Evolutionary conservation across 1,140 invertebrate genomes (phyloP), one percentile per base, ranked within the genome.

Genomic region (Drosophila biarmipes): DNA sequence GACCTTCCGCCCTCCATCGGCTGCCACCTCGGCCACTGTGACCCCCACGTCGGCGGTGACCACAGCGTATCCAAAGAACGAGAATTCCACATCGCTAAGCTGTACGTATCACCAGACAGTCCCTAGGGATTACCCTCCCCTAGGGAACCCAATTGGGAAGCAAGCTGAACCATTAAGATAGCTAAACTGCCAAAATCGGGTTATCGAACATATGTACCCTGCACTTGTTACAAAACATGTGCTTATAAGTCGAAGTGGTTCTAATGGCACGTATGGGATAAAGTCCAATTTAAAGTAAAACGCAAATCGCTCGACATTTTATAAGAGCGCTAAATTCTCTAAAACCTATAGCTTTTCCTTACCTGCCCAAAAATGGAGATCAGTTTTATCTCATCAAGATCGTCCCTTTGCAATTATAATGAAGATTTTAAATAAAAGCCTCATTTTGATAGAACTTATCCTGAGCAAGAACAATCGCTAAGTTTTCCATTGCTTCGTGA

Each of bases 1-100:
- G 92, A 96, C 96, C 49, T 97, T 96, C 93, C 97, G 96, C 94
- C 96, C 96, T 64, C 96, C 95, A 29, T 94, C 95, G 74, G 90
- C 90, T 11, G 89, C 90, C 45, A 91, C 90, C 43, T 91, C 90
- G 43, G 91, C 90, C 7, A 91, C 90, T 6, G 90, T 91, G 40
- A 93, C 94, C 67, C 93, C 96, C 40, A 93, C 95, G 74, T 90
- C 90, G 14, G 84, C 90, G 51, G 78, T 87, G 45, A 94, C 94
- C 63, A 95, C 93, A 75, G 71, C 80, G 73, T 90, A 87, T 89
- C 85, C 78, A 71, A 90, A 89, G 68, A 82, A 92, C 53, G 77
- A 90, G 75, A 90, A 91, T 81, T 92, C 78, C 29, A 92, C 91
- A 72, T 93, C 94, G 58, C 91, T 94, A 74, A 94, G 93, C 84